These are phyloP conservation scores for Pipistrellus nathusii DNA, from an alignment of 2,797 vertebrate species.

Conservation along the genomic window DNA sequence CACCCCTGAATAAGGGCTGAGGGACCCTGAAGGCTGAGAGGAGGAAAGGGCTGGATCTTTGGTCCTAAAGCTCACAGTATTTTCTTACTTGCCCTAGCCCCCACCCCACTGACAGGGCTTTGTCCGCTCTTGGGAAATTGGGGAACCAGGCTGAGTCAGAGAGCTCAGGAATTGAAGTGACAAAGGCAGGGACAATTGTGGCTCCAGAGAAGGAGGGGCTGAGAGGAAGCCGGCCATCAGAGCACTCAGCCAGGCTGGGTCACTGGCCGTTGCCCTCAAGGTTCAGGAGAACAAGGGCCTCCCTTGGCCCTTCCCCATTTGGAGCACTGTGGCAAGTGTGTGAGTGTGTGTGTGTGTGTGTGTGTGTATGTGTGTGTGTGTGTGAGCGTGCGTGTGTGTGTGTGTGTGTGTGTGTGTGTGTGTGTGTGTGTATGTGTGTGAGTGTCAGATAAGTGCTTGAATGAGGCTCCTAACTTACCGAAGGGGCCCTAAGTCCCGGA, in stretches of 20 bases:
- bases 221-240: not conserved
- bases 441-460: not conserved
- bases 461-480: not conserved
- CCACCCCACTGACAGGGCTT: slow-evolving; percentile 42
- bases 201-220: slow-evolving; percentile 46
- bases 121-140: slow-evolving; percentile 70
- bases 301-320: not conserved
- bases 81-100: not conserved
- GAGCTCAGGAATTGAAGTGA: slow-evolving; percentile 43
- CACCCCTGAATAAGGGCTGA: not conserved
- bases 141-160: slow-evolving; percentile 71
- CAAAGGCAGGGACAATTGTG: slow-evolving; percentile 69
- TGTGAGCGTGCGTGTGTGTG: not conserved
- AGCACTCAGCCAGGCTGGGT: not conserved
- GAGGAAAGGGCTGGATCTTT: not conserved
- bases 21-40: not conserved
- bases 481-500: not conserved
- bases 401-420: not conserved
- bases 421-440: not conserved
- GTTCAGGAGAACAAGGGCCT: not conserved
- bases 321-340: not conserved
- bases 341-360: not conserved
- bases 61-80: not conserved
- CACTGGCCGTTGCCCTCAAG: slow-evolving; percentile 19
- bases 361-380: not conserved